Evolutionary conservation across 2,797 vertebrate species (phyloP), one percentile per base, ranked within the genome.

Genomic region (Sebastes hopkinsi): DNA sequence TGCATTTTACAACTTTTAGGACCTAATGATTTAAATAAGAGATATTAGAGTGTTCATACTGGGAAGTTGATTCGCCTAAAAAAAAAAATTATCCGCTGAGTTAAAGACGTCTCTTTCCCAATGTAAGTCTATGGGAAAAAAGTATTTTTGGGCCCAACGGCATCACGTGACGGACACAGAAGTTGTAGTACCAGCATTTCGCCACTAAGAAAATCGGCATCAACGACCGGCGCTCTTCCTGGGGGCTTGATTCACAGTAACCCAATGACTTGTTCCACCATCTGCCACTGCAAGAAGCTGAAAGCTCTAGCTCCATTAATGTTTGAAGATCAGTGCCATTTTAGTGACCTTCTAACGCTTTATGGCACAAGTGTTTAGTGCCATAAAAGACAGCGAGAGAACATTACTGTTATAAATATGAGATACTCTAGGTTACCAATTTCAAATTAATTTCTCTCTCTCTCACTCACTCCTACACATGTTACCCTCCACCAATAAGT

Each of bases 381-480:
- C 38, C 38, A 38, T 61, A 60, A 69, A 83, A 20, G 67, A 42
- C 38, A 42, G 38, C 18, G 4, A 58, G 8, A 38, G 46, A 18
- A 6, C 20, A 22, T 77, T 68, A 25, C 8, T 54, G 52, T 69
- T 30, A 55, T 38, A 42, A 42, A 13, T 42, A 74, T 23, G 22
- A 60, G 4, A 25, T 14, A n/a, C 23, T 79, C 30, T 46, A 8
- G 18, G 30, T 78, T 34, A 60, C 25, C 8, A 10, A 23, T 71
- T 72, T 66, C 1, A 75, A 20, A 69, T 20, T 20, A 3, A 55
- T 54, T 62, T 18, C 13, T 3, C 30, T 67, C 3, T 70, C 38
- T 34, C 11, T 20, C 3, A 6, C 36, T 36, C 38, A 14, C 55
- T 36, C 46, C 30, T 36, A 54, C 74, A 68, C 25, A 32, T 46